Conservation (phyloP, 2,797 vertebrate species). For the Gymnothorax reevesii region DNA sequence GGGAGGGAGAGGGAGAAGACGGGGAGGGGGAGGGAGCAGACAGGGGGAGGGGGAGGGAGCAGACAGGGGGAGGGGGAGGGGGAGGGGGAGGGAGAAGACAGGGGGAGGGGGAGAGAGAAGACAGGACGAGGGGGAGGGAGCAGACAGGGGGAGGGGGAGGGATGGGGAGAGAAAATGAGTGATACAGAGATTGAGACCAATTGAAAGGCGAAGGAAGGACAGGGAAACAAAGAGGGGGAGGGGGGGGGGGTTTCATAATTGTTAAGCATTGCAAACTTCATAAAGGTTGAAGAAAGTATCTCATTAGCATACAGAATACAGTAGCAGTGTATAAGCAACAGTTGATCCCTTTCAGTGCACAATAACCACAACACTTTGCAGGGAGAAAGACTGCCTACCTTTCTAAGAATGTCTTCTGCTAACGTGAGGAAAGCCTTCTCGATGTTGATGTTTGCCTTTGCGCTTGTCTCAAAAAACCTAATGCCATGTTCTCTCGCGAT, state of each 20-base stretch:
- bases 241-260: too few species aligned
- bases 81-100: background rate
- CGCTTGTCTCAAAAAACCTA: constrained; percentile 99
- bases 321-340: background rate
- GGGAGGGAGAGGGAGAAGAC: background rate
- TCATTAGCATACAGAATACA: too few species aligned
- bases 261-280: too few species aligned
- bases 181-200: too few species aligned
- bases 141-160: too few species aligned
- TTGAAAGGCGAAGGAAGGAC: background rate
- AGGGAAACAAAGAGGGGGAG: background rate
- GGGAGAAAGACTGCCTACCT: constrained; percentile 74
- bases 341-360: background rate
- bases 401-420: constrained; percentile 99
- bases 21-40: background rate
- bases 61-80: too few species aligned
- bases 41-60: too few species aligned
- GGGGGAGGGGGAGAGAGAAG: background rate
- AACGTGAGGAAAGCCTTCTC: constrained; percentile 99
- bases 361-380: background rate
- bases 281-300: too few species aligned
- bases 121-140: too few species aligned
- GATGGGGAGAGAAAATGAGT: background rate
- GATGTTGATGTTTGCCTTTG: constrained; percentile 99
- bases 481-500: constrained; percentile 96